Evolutionary conservation across 2,888 invertebrate genomes (phyloP), one percentile per base, ranked within the genome.

Genomic region (Phasia obesa): DNA sequence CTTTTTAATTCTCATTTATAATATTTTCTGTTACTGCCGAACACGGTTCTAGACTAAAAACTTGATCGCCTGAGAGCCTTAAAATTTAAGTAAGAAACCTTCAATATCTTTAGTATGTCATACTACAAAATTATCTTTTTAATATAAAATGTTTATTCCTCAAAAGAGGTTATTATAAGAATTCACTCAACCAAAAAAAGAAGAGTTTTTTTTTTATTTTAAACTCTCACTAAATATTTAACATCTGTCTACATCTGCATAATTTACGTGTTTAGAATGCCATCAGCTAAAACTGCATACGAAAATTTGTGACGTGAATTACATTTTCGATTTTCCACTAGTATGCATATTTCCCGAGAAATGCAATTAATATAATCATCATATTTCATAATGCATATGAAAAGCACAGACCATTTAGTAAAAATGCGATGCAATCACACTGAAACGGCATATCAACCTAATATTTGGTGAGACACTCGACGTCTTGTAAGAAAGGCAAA

Each of bases 271-370:
- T 35, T 44, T 57, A 27, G 2, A 59, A 51, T 55, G 47, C 35
- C 27, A 47, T 38, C 70, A 69, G 49, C 38, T 51, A n/a, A 17
- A 59, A 42, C 47, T 59, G 49, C 19, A 19, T 44, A 25, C n/a
- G n/a, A 35, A 60, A 59, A 53, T 19, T 59, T 65, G 19, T 57
- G 75, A 57, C 75, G 27, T 44, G 53, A 59, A 73, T 73, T 35
- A 13, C 21, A 79, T 87, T 89, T 89, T 88, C 88, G 88, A 90
- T 90, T 90, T 90, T 90, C 90, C 90, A 90, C 90, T 88, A 88
- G 85, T 87, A 88, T 90, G 90, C 90, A 86, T 87, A 88, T 90
- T 90, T 90, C 90, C 88, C 86, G 85, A 87, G 90, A 90, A 90
- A 89, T 89, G 87, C 85, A 88, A 86, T 88, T 89, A 90, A 85